These are phyloP conservation scores for Lophius americanus DNA, from an alignment of 2,797 vertebrate genomes.

Conservation along the genomic window DNA sequence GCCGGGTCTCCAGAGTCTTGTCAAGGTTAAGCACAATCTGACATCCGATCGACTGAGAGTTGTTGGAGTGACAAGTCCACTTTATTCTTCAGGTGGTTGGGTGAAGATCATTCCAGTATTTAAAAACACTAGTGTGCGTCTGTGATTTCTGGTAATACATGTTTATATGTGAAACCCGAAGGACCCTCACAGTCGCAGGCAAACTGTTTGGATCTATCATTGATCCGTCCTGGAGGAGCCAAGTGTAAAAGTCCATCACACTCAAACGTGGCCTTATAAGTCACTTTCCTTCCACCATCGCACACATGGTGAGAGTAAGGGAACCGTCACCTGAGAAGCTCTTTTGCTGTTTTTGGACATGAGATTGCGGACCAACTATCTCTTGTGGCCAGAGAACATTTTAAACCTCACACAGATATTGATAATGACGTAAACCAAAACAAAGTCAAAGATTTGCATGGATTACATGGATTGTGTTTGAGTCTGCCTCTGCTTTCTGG, in stretches of 20 bases:
- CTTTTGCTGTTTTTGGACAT: slow-evolving; percentile 1
- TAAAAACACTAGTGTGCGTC: slow-evolving; percentile 4
- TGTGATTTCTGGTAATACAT: slow-evolving; percentile 13
- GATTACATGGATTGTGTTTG: too few species aligned
- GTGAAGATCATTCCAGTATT: slow-evolving; percentile 22
- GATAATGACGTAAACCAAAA: too few species aligned
- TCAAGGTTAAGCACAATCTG: slow-evolving; percentile 39
- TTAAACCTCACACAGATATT: too few species aligned
- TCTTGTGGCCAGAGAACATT: too few species aligned
- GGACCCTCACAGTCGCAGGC: slow-evolving; percentile 48
- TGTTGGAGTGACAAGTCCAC: slow-evolving; percentile 40
- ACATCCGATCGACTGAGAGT: slow-evolving; percentile 35
- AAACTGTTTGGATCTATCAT: slow-evolving; percentile 69
- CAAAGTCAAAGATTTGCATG: too few species aligned
- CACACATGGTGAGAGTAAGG: slow-evolving; percentile 19
- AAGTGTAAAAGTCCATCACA: slow-evolving; percentile 52
- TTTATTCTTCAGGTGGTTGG: slow-evolving; percentile 22
- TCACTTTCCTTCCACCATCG: too few species aligned
- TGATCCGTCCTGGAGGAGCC: slow-evolving; percentile 53
- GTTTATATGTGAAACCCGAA: slow-evolving; percentile 23
- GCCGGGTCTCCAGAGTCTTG: slow-evolving; percentile 22
- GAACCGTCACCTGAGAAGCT: not conserved
- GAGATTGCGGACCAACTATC: too few species aligned
- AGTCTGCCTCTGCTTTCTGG: too few species aligned
- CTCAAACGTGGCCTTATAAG: slow-evolving; percentile 49